A percentile compares a stretch with the other conserved stretches of the same genome.
Conservation (phyloP, 2,797 vertebrate species). For the Lepilemur septentrionalis region DNA sequence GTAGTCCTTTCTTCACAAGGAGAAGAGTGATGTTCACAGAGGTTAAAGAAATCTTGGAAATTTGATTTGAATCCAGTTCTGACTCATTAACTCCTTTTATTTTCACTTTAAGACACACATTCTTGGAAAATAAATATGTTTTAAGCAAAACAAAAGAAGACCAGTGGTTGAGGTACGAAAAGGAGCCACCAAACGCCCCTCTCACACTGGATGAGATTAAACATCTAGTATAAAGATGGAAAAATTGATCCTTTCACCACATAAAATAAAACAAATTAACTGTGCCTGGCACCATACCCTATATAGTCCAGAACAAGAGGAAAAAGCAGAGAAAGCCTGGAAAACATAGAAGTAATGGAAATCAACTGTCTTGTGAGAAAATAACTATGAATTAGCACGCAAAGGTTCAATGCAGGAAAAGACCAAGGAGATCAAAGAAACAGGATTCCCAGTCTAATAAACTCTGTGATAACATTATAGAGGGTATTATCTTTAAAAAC, state of each 20-base stretch:
- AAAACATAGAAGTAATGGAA: background rate
- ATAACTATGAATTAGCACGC: background rate
- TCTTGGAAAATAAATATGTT: background rate
- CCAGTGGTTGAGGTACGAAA: background rate
- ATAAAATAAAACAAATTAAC: background rate
- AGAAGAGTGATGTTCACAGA: background rate
- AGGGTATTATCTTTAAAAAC: background rate
- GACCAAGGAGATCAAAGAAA: background rate
- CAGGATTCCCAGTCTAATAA: background rate
- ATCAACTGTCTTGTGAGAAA: background rate
- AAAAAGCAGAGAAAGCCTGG: background rate
- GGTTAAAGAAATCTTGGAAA: background rate
- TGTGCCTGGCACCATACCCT: background rate
- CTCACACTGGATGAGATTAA: background rate
- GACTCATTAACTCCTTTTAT: background rate
- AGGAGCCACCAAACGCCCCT: background rate
- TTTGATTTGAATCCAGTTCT: background rate
- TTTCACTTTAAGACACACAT: background rate
- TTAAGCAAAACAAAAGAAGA: slow-evolving; percentile 28
- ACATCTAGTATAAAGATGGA: background rate
- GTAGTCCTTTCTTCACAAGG: background rate
- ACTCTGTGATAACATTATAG: background rate
- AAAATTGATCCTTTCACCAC: background rate
- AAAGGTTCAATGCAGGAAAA: background rate
- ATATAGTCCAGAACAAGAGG: background rate